phyloP scores from a whole-genome alignment of 2,888 invertebrate species.

The Adelognathus sp. region DNA sequence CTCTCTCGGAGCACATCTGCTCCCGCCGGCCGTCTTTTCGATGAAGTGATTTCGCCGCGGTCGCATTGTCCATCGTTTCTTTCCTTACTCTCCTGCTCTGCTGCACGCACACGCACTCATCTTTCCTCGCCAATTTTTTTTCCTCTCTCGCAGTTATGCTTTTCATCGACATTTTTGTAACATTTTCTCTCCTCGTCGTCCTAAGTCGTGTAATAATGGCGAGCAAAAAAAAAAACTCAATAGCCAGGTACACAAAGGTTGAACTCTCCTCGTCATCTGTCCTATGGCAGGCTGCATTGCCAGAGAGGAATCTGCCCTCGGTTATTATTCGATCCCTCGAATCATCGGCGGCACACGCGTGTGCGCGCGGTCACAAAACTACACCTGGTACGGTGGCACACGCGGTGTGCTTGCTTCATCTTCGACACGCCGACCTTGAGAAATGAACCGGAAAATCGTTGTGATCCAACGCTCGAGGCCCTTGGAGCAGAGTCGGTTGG shows the following conservation, averaged over 20 bases:
- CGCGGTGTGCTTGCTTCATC: conserved; percentile 26
- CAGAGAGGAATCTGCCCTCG: conserved; percentile 28
- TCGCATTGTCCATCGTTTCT: conserved; percentile 68
- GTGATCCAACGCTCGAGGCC: not conserved
- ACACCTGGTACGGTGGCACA: conserved; percentile 49
- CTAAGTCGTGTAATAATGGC: not conserved
- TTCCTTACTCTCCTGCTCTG: not conserved
- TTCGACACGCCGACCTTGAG: conserved; percentile 10
- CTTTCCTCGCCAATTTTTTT: conserved; percentile 12
- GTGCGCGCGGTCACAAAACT: conserved; percentile 18
- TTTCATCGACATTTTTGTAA: conserved; percentile 24
- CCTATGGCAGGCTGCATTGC: not conserved
- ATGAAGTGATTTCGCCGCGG: conserved; percentile 76
- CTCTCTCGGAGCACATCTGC: conserved; percentile 70
- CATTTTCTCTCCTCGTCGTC: conserved; percentile 16
- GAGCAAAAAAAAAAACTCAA: not conserved
- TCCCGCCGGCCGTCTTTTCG: conserved; percentile 64
- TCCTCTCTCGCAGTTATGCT: conserved; percentile 34
- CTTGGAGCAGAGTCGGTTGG: not conserved
- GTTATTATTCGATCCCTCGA: conserved; percentile 33
- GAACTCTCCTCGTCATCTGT: conserved; percentile 17
- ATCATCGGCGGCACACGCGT: conserved; percentile 44
- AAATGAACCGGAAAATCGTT: conserved; percentile 51
- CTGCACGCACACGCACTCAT: not conserved
- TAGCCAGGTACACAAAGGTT: conserved; percentile 31